Conservation (phyloP, 2,888 invertebrate genomes). For the Morinoia aosen region DNA sequence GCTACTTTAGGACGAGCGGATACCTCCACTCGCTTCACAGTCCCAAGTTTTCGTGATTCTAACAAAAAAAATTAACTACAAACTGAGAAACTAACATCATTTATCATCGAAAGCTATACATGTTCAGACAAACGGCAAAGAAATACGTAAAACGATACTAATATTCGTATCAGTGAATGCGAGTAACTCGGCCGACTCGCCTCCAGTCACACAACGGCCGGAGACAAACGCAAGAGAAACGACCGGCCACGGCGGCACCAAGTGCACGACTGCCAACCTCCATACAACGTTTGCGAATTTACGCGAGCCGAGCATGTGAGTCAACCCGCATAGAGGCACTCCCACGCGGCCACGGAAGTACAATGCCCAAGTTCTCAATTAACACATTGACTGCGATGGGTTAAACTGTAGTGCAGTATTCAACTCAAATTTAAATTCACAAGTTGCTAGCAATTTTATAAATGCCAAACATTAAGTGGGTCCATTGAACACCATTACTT, state of each 20-base stretch:
- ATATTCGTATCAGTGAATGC: background rate
- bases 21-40: background rate
- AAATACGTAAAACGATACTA: background rate
- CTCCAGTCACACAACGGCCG: background rate
- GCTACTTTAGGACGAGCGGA: slow-evolving; percentile 1
- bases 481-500: too few relatives aligned
- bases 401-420: too few relatives aligned
- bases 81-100: background rate
- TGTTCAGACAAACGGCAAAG: background rate
- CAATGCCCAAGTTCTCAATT: background rate
- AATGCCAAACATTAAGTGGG: too few relatives aligned
- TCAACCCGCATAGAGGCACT: slow-evolving; percentile 33
- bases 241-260: background rate
- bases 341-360: slow-evolving; percentile 31
- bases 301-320: background rate
- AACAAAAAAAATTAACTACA: background rate
- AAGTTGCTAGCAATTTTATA: too few relatives aligned
- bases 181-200: background rate
- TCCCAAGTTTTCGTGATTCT: background rate
- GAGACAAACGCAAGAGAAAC: background rate
- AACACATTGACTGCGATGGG: too few relatives aligned
- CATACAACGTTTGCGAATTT: background rate
- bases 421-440: too few relatives aligned
- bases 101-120: background rate
- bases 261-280: background rate